Evolutionary conservation across 2,113 vertebrate genomes (phyloP).

Genomic region (Nerophis ophidion): DNA sequence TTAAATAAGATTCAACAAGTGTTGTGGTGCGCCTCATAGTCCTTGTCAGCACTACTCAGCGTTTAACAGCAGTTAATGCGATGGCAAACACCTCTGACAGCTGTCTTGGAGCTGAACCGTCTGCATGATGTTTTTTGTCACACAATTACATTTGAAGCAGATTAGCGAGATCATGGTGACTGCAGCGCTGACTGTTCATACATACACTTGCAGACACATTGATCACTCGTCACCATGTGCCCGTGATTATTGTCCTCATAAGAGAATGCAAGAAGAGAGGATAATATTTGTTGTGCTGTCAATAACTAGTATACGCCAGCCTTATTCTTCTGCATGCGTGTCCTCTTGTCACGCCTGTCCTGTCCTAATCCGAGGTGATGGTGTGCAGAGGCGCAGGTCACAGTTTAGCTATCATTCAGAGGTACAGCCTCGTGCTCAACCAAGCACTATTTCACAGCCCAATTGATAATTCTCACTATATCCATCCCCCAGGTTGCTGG

Average conservation of each 20-base stretch:
- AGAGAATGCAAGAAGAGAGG: background rate
- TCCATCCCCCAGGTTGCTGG: constrained; percentile 15
- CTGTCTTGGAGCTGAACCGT: constrained; percentile 26
- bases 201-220: constrained; percentile 18
- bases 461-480: constrained; percentile 32
- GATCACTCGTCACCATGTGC: constrained; percentile 31
- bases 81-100: constrained; percentile 45
- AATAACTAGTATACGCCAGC: background rate
- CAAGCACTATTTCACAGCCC: constrained; percentile 43
- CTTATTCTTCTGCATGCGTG: constrained; percentile 23
- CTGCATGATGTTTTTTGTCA: constrained; percentile 46
- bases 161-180: constrained; percentile 29
- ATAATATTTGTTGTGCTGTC: background rate
- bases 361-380: constrained; percentile 52
- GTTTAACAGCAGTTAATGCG: constrained; percentile 26
- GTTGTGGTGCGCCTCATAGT: constrained; percentile 11
- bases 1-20: background rate
- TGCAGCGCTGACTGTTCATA: constrained; percentile 16
- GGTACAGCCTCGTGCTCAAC: constrained; percentile 27
- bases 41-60: constrained; percentile 17
- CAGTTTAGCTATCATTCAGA: constrained; percentile 61
- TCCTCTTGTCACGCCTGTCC: constrained; percentile 34
- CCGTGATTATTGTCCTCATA: constrained; percentile 17
- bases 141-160: constrained; percentile 29
- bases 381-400: constrained; percentile 43